These are phyloP conservation scores for Trichosurus vulpecula DNA, from an alignment of 2,797 vertebrate species.

Conservation along the genomic window DNA sequence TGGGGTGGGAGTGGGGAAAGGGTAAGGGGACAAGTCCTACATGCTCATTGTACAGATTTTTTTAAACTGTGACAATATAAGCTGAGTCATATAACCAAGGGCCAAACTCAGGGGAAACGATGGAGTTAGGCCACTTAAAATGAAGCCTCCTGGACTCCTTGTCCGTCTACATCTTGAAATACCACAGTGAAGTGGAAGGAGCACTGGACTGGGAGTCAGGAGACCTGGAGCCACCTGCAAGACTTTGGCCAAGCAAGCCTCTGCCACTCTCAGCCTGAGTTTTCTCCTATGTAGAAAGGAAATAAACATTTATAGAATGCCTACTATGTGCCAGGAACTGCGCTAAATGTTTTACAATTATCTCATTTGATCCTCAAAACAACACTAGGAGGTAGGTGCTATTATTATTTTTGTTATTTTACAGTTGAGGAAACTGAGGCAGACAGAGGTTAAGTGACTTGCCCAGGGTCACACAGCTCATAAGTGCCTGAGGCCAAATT, in stretches of 20 bases:
- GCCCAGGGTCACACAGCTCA: neutral
- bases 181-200: neutral
- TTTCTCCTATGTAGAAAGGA: neutral
- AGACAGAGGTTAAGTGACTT: neutral
- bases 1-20: neutral
- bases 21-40: neutral
- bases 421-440: neutral
- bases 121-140: neutral
- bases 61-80: neutral
- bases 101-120: neutral
- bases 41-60: neutral
- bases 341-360: neutral
- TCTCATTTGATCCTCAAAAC: neutral
- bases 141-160: neutral
- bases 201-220: neutral
- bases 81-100: neutral
- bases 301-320: neutral
- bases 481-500: too few relatives aligned
- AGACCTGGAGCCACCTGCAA: neutral
- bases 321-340: neutral
- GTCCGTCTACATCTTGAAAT: neutral
- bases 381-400: neutral
- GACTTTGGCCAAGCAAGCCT: neutral
- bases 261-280: neutral
- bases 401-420: rapidly evolving